Conservation (phyloP, 2,888 invertebrate species). For the Meteorus colon region DNA sequence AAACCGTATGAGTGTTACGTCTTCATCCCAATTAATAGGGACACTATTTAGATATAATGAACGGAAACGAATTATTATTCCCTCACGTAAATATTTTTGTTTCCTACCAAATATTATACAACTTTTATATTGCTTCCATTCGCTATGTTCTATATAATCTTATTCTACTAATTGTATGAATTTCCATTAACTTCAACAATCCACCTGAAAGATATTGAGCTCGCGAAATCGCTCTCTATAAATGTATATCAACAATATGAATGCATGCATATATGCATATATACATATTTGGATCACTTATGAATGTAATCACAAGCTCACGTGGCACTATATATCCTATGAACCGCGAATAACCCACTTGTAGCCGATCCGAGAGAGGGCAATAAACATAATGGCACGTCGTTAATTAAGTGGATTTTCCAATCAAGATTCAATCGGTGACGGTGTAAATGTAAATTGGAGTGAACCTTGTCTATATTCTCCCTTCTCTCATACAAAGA, state of each 20-base stretch:
- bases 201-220: constrained; percentile 29
- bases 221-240: constrained; percentile 22
- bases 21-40: constrained; percentile 64
- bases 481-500: background rate
- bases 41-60: background rate
- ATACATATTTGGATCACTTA: background rate
- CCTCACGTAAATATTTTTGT: too few species aligned
- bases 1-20: constrained; percentile 56
- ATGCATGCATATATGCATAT: constrained; percentile 7
- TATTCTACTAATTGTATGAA: background rate
- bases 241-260: background rate
- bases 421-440: constrained; percentile 70
- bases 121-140: too few species aligned
- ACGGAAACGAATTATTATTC: too few species aligned
- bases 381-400: constrained; percentile 65
- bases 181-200: constrained; percentile 18
- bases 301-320: background rate
- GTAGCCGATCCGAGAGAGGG: constrained; percentile 39
- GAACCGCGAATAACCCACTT: constrained; percentile 37
- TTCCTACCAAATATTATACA: too few species aligned
- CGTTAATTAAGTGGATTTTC: constrained; percentile 69
- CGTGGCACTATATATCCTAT: constrained; percentile 17
- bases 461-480: constrained; percentile 22
- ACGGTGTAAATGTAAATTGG: constrained; percentile 69
- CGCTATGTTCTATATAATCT: background rate